Evolutionary conservation across 2,797 vertebrate species (phyloP).

Genomic region (Thalassophryne amazonica): DNA sequence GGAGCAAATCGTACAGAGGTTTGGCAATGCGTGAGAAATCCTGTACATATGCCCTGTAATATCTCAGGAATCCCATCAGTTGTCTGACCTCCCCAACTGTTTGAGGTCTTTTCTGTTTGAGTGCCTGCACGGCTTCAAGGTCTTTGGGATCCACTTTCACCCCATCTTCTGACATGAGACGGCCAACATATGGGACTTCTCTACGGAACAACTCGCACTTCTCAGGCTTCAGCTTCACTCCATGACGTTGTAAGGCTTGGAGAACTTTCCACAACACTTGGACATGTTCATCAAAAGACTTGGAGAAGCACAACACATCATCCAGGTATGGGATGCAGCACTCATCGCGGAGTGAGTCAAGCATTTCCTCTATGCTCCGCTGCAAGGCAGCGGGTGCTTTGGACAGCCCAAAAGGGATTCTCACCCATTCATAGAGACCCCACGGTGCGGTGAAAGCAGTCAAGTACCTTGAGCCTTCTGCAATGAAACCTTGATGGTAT

Average conservation of each 20-base stretch:
- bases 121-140: background rate
- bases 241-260: background rate
- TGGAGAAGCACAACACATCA: background rate
- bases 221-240: background rate
- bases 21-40: background rate
- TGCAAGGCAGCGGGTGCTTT: no score
- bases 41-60: background rate
- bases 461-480: background rate
- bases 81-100: background rate
- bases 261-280: background rate
- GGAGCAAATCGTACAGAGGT: background rate
- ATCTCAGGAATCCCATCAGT: background rate
- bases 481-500: slow-evolving; percentile 5
- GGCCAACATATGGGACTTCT: background rate
- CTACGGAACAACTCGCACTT: slow-evolving; percentile 1
- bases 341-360: no score
- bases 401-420: no score
- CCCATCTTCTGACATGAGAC: background rate
- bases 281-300: slow-evolving; percentile 1
- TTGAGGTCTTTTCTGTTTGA: background rate
- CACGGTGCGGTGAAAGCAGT: slow-evolving; percentile 6
- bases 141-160: slow-evolving; percentile 3
- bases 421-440: slow-evolving; percentile 7
- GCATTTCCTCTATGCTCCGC: slow-evolving; percentile 1
- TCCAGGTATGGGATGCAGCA: background rate